Base-by-base conservation (phyloP, 2,888 invertebrate genomes). In the Dusona sp. region DNA sequence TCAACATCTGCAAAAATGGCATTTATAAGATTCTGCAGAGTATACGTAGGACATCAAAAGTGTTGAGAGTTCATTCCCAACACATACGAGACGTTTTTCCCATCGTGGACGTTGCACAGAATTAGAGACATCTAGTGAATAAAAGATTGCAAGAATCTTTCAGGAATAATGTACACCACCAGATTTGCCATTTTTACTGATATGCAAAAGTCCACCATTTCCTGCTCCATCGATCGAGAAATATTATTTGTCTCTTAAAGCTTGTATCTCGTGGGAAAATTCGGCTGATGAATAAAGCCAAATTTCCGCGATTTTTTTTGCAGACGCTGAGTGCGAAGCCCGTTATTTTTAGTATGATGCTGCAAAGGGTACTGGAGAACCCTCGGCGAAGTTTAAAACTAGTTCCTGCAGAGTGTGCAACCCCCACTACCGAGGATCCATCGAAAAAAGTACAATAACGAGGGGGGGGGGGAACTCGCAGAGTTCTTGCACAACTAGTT, bases 231-330 rank as follows among this genome's bases (percentile, higher is more conserved):
- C 80, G 68, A 83, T 57, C 82, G 73, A 72, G 57, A 25, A 74
- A 48, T 16, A 61, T 64, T 64, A 11, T 29, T 38, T 70, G 51
- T 67, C 51, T 29, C 33, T n/a, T 13, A 25, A 54, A 54, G 13
- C 22, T 68, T 11, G 45, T 70, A 19, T 64, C 38, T 82, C 87
- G 88, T 90, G 89, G 87, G 90, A 90, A 89, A 79, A 68, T 70
- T 38, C 25, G 33, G 4, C 90, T 90, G 89, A 92, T 92, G 92
- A 93, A 93, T 92, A 92, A 92, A 92, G 92, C 92, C 88, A 86
- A 85, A 70, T 74, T 84, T 65, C 51, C 51, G 68, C n/a, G 22
- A 75, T 65, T 16, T 70, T 81, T 33, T 13, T 70, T 70, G 73
- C 45, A 77, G 70, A 72, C 29, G 54, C 42, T n/a, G 16, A 45